phyloP scores from a whole-genome alignment of 2,888 invertebrate species.

The Brenthis daphne region DNA sequence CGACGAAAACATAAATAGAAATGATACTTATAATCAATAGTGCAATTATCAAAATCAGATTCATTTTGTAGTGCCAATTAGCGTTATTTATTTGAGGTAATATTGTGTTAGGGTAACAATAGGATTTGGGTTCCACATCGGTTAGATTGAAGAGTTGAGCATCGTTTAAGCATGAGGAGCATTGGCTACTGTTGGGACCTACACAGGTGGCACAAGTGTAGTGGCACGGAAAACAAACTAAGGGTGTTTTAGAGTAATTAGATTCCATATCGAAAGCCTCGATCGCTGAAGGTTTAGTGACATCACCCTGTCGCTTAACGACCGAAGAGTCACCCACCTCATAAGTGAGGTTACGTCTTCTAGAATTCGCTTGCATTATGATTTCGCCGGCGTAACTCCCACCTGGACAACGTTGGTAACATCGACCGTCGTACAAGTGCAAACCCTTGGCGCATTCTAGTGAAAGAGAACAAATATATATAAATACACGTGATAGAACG shows the following conservation, averaged over 20 bases:
- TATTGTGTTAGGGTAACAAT: constrained; percentile 77
- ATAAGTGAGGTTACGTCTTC: constrained; percentile 70
- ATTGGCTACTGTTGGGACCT: constrained; percentile 87
- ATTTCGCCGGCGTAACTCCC: constrained; percentile 74
- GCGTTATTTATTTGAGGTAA: constrained; percentile 68
- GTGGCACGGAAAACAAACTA: constrained; percentile 86
- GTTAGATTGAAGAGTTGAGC: constrained; percentile 77
- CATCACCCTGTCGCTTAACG: constrained; percentile 60
- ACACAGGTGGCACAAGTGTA: constrained; percentile 87
- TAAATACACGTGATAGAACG: constrained; percentile 59
- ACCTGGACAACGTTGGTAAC: constrained; percentile 82
- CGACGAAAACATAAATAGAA: constrained; percentile 55
- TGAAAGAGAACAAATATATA: constrained; percentile 73
- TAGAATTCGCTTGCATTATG: constrained; percentile 62
- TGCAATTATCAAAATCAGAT: constrained; percentile 64
- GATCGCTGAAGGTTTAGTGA: constrained; percentile 47
- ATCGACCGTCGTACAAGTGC: constrained; percentile 83
- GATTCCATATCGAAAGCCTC: constrained; percentile 69
- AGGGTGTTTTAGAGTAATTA: constrained; percentile 55
- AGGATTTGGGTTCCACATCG: constrained; percentile 65
- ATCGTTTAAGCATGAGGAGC: constrained; percentile 85
- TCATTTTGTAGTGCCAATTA: constrained; percentile 73
- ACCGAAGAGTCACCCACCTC: constrained; percentile 45
- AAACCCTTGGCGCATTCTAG: constrained; percentile 86
- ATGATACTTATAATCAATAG: constrained; percentile 58